Base-by-base conservation (phyloP, 2,113 vertebrate genomes). In the Irena cyanogastra region DNA sequence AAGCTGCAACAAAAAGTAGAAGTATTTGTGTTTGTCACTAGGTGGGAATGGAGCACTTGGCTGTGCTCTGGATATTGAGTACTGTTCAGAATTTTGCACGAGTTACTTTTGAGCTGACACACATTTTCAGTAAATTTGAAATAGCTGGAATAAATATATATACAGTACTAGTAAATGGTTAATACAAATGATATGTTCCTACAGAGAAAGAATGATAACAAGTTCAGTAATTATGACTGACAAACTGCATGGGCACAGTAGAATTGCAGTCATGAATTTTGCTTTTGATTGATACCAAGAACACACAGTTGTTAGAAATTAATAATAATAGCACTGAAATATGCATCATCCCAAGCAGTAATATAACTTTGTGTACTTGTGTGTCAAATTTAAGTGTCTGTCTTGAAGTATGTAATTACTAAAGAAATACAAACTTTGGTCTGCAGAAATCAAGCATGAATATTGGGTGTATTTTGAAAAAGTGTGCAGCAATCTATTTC, bases 261-360 rank as follows among this genome's bases (percentile, higher is more conserved):
- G 75, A 93, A 76, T 68, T 91, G 37, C 71, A 76, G 65, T 72
- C 53, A 56, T 90, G 53, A 85, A 16, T 93, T 91, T 90, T 95
- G 79, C 33, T 79, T 95, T 72, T 91, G 95, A 91, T 88, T 85
- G 87, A 83, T 93, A 83, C 53, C 24, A 85, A 76, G 92, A 76
- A 64, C n/a, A 93, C 26, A 70, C 2, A 6, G 53, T 41, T 69
- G 28, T 66, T 95, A 49, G 41, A 72, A 49, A 85, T 44, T 63
- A 83, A 52, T 71, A 85, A 52, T 42, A 82, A 64, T 33, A 89
- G 52, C 57, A 45, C 59, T 72, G 78, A 83, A 93, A 91, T 72
- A 53, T 30, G 31, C 74, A 80, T 59, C 41, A 74, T 85, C 79
- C 71, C 61, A 83, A 72, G 75, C 28, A 69, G n/a, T 15, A 44